Evolutionary conservation across 2,888 invertebrate genomes (phyloP), one percentile per base, ranked within the genome.

Genomic region (Diaphora mendica): DNA sequence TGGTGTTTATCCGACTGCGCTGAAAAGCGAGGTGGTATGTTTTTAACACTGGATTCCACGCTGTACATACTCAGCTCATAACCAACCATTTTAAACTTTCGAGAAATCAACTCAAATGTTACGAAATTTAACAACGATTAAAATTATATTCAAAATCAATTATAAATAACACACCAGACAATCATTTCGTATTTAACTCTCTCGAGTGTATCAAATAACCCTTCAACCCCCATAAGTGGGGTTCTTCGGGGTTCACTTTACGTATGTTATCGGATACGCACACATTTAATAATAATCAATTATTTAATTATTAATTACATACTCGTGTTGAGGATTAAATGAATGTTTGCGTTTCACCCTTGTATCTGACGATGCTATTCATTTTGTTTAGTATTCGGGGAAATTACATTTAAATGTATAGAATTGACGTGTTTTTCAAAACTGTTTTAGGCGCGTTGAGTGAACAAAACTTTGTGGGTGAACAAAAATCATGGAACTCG

Each of bases 261-360:
- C 23, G 30, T 26, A 44, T 42, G 64, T 51, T 44, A 82, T 79
- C 71, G 75, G 83, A 82, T 82, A 82, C 83, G 76, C 55, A 65
- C 72, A 72, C 73, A 74, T 79, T 79, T 39, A 39, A 39, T 79
- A 75, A 71, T 82, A 85, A 86, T 86, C 85, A 86, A 86, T 86
- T 85, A 86, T 86, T 85, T 85, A 86, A 85, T 86, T 84, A 86
- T 79, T 81, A 86, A 86, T 86, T 86, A 84, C 79, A 72, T 79
- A 69, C 77, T 74, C 74, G 76, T 75, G 74, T 77, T 75, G 81
- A 74, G 81, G 83, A 77, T 82, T 82, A 75, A 76, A 74, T 79
- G 70, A 62, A 70, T 79, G 77, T 83, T 82, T 82, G 75, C 73
- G 73, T 39, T 77, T 15, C n/a, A 42, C 33, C 67, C 35, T 59